phyloP scores from a whole-genome alignment of 2,888 invertebrate species.

The Athalia cordata region DNA sequence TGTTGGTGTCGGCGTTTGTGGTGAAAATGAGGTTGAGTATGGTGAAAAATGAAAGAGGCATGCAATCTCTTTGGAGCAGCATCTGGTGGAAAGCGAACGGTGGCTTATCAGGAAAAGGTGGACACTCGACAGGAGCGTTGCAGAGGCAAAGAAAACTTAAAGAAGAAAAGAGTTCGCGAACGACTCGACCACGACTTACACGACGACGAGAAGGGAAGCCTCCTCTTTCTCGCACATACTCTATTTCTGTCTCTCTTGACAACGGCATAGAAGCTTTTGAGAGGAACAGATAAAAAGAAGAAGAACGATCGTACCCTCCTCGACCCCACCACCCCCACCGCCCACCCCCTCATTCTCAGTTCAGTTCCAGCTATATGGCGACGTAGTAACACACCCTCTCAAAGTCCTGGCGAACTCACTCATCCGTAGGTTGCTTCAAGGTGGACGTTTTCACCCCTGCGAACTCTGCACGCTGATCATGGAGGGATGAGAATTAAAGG shows the following conservation, averaged over 20 bases:
- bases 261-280: too few species aligned
- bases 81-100: slow-evolving; percentile 53
- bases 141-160: not conserved
- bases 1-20: not conserved
- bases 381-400: not conserved
- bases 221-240: slow-evolving; percentile 7
- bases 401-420: slow-evolving; percentile 34
- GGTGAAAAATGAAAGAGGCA: slow-evolving; percentile 53
- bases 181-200: not conserved
- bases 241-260: too few species aligned
- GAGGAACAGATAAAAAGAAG: slow-evolving; percentile 18
- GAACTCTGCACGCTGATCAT: not conserved
- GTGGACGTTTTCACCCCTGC: slow-evolving; percentile 40
- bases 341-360: not conserved
- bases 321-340: not conserved
- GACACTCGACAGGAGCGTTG: not conserved
- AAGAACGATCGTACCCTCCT: not conserved
- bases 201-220: not conserved
- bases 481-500: not conserved
- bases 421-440: slow-evolving; percentile 34
- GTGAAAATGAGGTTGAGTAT: slow-evolving; percentile 46
- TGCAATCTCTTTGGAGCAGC: slow-evolving; percentile 68
- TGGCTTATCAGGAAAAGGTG: slow-evolving; percentile 55
- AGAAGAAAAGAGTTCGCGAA: slow-evolving; percentile 16
- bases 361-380: too few species aligned